phyloP scores from a whole-genome alignment of 37 sponge, comb jelly and placozoan genomes.

The Bolinopsis microptera region DNA sequence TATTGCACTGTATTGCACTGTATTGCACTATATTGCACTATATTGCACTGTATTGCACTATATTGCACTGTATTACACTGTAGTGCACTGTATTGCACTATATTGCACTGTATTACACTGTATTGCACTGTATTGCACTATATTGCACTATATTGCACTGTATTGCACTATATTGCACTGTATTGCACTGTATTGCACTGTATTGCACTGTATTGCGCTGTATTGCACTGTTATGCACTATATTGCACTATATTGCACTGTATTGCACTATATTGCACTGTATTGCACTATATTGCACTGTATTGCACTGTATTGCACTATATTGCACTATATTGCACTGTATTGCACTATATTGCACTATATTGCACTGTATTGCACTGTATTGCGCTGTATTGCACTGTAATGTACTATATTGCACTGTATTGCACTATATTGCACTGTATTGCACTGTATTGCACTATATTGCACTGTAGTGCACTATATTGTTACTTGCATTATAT shows the following conservation, averaged over 20 bases:
- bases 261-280: not conserved
- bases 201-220: not conserved
- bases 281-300: not conserved
- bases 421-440: not conserved
- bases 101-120: not conserved
- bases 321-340: not conserved
- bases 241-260: not conserved
- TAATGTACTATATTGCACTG: not conserved
- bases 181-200: not conserved
- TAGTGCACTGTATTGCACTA: not conserved
- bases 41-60: not conserved
- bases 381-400: not conserved
- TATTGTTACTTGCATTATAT: too few relatives aligned
- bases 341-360: not conserved
- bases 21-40: not conserved
- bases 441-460: not conserved
- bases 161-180: not conserved
- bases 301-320: not conserved
- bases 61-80: not conserved
- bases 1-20: too few relatives aligned
- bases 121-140: not conserved
- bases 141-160: not conserved
- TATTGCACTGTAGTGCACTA: not conserved
- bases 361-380: not conserved
- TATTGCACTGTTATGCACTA: not conserved